phyloP scores from a whole-genome alignment of 2,797 vertebrate species.

The Sebastes cheni region DNA sequence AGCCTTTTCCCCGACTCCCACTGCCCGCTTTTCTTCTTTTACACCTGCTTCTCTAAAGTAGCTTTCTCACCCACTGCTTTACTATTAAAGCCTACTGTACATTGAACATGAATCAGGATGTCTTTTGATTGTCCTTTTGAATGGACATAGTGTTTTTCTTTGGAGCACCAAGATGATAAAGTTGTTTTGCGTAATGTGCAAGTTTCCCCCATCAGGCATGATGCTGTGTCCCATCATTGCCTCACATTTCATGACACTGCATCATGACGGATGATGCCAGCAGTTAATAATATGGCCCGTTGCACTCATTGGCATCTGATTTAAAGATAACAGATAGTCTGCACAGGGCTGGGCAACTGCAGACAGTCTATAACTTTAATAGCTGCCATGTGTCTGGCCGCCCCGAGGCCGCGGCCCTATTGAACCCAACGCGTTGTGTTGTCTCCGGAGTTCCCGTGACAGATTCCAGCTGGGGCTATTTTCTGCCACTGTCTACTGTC shows the following conservation, averaged over 20 bases:
- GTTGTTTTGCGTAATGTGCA: slow-evolving; percentile 1
- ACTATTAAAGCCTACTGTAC: background rate
- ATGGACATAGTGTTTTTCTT: background rate
- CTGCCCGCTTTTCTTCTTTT: slow-evolving; percentile 44
- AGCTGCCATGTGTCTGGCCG: slow-evolving; percentile 66
- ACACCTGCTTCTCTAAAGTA: slow-evolving; percentile 51
- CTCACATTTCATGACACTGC: slow-evolving; percentile 13
- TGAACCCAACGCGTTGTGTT: slow-evolving; percentile 65
- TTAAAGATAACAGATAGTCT: slow-evolving; percentile 47
- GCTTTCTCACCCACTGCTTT: slow-evolving; percentile 12
- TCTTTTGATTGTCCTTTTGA: background rate
- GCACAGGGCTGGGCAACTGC: slow-evolving; percentile 29
- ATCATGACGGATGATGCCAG: slow-evolving; percentile 22
- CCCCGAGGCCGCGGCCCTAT: slow-evolving; percentile 48
- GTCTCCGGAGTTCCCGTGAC: slow-evolving; percentile 63
- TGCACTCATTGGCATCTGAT: slow-evolving; percentile 45
- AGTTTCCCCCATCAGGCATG: background rate
- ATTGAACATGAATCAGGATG: background rate
- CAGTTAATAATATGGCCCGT: slow-evolving; percentile 46
- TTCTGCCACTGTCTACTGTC: slow-evolving; percentile 74
- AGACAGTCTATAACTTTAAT: slow-evolving; percentile 62
- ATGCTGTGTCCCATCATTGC: background rate
- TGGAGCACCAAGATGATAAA: background rate
- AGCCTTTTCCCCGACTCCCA: slow-evolving; percentile 27
- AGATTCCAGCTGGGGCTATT: slow-evolving; percentile 76